Percentiles rank a stretch among this genome's conserved stretches.
Conservation (phyloP, 1,140 invertebrate genomes). For the Euura lappo region DNA sequence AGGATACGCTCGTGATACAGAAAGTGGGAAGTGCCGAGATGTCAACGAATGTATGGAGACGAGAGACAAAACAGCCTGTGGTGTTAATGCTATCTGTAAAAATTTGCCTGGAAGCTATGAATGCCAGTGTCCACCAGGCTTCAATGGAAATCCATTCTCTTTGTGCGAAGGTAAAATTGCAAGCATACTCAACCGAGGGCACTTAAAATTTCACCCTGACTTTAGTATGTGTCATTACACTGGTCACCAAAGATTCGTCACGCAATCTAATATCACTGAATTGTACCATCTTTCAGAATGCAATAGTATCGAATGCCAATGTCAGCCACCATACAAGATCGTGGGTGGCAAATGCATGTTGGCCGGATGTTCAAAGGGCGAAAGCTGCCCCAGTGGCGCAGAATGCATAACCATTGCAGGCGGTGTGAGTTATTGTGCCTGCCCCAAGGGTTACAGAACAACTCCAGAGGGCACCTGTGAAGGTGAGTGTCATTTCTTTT, state of each 20-base stretch:
- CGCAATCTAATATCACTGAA: background rate
- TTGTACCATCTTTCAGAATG: constrained; percentile 64
- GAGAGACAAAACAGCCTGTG: constrained; percentile 77
- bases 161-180: constrained; percentile 71
- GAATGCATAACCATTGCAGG: constrained; percentile 88
- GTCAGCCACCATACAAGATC: constrained; percentile 84
- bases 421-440: constrained; percentile 89
- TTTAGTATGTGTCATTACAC: background rate
- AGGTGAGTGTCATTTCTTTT: constrained; percentile 44
- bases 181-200: background rate
- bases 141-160: constrained; percentile 87
- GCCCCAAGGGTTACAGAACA: constrained; percentile 80
- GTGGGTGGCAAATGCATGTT: constrained; percentile 83
- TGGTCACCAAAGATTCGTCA: background rate
- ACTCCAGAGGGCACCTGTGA: constrained; percentile 77
- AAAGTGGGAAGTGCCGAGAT: constrained; percentile 80
- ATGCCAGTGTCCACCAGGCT: constrained; percentile 86
- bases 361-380: constrained; percentile 78
- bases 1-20: constrained; percentile 77
- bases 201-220: background rate
- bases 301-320: constrained; percentile 82
- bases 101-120: constrained; percentile 94
- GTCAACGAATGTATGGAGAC: constrained; percentile 85
- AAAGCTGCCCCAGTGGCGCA: constrained; percentile 80
- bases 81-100: constrained; percentile 87